A percentile compares a stretch with the other conserved stretches of the same genome.
phyloP scores from a whole-genome alignment of 1,140 invertebrate genomes.

The Lordiphosa mommai region DNA sequence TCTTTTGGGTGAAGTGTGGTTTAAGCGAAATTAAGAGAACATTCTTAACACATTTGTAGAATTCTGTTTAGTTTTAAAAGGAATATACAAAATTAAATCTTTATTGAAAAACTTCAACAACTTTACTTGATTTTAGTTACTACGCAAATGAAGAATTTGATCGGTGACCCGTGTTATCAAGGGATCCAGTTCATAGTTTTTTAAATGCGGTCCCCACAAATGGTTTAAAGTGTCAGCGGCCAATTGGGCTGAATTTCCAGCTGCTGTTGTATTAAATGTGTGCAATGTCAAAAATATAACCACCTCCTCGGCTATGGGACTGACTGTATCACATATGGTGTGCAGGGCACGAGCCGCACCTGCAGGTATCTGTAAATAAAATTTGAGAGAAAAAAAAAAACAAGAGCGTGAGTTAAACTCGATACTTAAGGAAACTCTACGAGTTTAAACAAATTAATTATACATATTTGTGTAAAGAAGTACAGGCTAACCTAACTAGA shows the following conservation, averaged over 20 bases:
- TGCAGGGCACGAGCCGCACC: slow-evolving; percentile 60
- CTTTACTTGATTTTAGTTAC: not conserved
- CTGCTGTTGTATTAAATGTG: slow-evolving; percentile 2
- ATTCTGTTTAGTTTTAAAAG: not conserved
- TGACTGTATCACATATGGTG: slow-evolving; percentile 63
- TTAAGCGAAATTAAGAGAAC: not conserved
- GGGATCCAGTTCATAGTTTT: slow-evolving; percentile 51
- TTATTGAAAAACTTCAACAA: no score
- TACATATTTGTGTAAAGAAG: no score
- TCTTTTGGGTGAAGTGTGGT: slow-evolving; percentile 49
- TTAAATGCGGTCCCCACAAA: slow-evolving; percentile 48
- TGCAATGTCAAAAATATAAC: slow-evolving; percentile 66
- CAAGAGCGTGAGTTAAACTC: no score
- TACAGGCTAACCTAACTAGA: no score
- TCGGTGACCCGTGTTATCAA: slow-evolving; percentile 67
- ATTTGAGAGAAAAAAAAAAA: no score
- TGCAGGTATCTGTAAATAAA: slow-evolving; percentile 63
- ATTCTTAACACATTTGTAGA: no score
- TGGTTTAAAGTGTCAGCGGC: slow-evolving; percentile 38
- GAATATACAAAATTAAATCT: no score
- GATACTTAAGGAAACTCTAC: no score
- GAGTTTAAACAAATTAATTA: no score
- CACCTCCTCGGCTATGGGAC: slow-evolving; percentile 49
- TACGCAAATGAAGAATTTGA: slow-evolving; percentile 33
- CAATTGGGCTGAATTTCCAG: slow-evolving; percentile 11